Conservation (phyloP, 2,113 vertebrate genomes). For the Mesocricetus auratus region DNA sequence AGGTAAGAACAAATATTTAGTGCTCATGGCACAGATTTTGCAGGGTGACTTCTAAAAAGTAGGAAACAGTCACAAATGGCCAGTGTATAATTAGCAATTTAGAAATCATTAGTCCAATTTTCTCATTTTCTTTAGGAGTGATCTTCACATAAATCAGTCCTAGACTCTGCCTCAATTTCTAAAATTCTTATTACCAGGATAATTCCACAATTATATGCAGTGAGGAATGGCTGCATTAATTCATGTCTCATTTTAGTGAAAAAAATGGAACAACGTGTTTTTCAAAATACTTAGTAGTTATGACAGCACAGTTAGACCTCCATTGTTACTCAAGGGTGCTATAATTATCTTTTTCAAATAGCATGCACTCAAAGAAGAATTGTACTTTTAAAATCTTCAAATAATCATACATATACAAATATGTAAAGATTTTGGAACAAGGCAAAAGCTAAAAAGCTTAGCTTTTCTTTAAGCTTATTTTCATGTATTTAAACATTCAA, state of each 20-base stretch:
- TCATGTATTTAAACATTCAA: not conserved
- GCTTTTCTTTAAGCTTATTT: not conserved
- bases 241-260: not conserved
- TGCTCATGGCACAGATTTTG: not conserved
- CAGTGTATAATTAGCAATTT: not conserved
- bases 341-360: not conserved
- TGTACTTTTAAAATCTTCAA: not conserved
- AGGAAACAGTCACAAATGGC: constrained; percentile 21
- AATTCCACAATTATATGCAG: not conserved
- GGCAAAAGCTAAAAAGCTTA: not conserved
- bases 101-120: not conserved
- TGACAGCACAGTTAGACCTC: not conserved
- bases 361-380: not conserved
- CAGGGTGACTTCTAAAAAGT: not conserved
- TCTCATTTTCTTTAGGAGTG: not conserved
- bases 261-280: not conserved
- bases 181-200: constrained; percentile 19
- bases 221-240: not conserved
- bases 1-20: not conserved
- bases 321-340: not conserved
- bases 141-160: not conserved
- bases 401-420: not conserved
- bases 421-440: not conserved
- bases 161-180: not conserved
- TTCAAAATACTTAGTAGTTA: constrained; percentile 26